Conservation (phyloP, 2,797 vertebrate species). For the Cynodonichthys magdalenae region DNA sequence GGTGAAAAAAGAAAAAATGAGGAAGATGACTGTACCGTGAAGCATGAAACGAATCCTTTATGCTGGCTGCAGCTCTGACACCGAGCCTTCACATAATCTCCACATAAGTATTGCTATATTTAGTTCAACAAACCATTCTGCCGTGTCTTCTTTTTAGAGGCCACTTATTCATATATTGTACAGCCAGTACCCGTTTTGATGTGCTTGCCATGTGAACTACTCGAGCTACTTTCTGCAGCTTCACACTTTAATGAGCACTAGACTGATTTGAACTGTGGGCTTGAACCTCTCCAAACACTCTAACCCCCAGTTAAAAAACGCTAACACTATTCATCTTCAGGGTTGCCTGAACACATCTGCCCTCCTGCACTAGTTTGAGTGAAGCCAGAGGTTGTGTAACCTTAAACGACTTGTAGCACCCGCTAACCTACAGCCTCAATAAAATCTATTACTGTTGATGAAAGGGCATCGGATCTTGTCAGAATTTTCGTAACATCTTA, state of each 20-base stretch:
- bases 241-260: constrained; percentile 40
- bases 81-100: constrained; percentile 59
- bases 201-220: constrained; percentile 40
- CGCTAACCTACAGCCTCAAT: constrained; percentile 35
- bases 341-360: constrained; percentile 21
- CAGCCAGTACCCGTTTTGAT: constrained; percentile 29
- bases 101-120: constrained; percentile 61
- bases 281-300: constrained; percentile 19
- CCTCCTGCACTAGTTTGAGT: constrained; percentile 6
- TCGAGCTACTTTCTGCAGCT: constrained; percentile 30
- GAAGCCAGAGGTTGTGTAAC: constrained; percentile 28
- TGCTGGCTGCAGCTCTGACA: constrained; percentile 45
- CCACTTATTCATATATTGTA: constrained; percentile 43
- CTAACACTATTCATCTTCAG: constrained; percentile 14
- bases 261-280: constrained; percentile 26
- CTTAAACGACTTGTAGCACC: constrained; percentile 37
- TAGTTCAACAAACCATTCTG: constrained; percentile 50
- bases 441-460: constrained; percentile 40
- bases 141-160: constrained; percentile 42
- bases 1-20: constrained; percentile 37
- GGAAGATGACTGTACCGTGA: constrained; percentile 43
- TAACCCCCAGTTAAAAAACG: constrained; percentile 20
- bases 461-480: constrained; percentile 45
- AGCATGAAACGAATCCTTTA: constrained; percentile 52
- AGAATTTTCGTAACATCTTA: constrained; percentile 49